These are phyloP conservation scores for Orthosia gothica DNA, from an alignment of 2,888 invertebrate genomes.

Conservation along the genomic window DNA sequence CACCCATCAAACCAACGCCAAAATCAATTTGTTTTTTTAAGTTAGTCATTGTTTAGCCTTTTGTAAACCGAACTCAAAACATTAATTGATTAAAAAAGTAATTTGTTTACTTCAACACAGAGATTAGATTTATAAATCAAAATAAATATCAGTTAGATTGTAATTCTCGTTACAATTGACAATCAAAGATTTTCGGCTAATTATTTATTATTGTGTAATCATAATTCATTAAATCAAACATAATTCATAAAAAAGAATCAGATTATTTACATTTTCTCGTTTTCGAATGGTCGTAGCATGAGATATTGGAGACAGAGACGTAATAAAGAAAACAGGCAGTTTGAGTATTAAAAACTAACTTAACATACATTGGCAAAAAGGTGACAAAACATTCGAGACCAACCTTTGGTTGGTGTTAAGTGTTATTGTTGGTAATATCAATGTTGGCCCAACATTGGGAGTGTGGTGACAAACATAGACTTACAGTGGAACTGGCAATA, in stretches of 20 bases:
- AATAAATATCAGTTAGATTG: neutral
- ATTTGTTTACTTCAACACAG: neutral
- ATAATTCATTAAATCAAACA: neutral
- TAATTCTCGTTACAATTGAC: neutral
- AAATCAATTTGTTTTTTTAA: neutral
- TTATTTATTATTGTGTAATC: neutral
- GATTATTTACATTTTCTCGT: conserved; percentile 25
- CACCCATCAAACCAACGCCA: neutral
- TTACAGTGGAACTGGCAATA: conserved; percentile 6
- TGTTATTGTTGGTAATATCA: neutral
- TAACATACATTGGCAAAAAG: conserved; percentile 3
- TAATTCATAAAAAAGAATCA: conserved; percentile 20
- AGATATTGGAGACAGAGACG: conserved; percentile 16
- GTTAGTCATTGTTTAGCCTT: neutral
- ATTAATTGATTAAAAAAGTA: neutral
- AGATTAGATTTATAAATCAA: conserved; percentile 6
- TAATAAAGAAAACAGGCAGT: neutral
- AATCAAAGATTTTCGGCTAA: neutral
- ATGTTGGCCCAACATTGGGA: too few relatives aligned
- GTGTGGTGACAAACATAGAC: neutral
- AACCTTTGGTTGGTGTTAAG: neutral
- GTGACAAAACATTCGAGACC: neutral
- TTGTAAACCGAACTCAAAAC: neutral
- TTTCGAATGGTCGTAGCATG: conserved; percentile 34
- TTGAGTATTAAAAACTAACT: conserved; percentile 16